Percentiles rank a stretch among this genome's conserved stretches.
Conservation (phyloP, 2,797 vertebrate genomes). For the Notolabrus celidotus region DNA sequence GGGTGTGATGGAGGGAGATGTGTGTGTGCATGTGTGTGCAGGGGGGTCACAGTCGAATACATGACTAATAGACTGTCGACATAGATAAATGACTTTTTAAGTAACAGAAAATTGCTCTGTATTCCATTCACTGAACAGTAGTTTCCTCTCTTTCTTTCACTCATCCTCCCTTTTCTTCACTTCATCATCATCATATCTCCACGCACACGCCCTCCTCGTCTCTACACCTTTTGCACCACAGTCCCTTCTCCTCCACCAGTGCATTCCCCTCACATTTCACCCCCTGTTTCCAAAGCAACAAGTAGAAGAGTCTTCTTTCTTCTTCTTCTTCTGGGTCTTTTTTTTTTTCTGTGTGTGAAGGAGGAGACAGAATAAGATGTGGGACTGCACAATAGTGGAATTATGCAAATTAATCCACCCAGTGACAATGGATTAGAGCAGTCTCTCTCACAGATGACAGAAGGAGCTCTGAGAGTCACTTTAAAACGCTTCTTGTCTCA, state of each 20-base stretch:
- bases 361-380: conserved; percentile 70
- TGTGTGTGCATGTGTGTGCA: background rate
- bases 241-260: conserved; percentile 36
- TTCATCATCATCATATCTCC: conserved; percentile 52
- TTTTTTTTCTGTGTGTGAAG: conserved; percentile 40
- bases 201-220: conserved; percentile 50
- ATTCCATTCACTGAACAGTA: conserved; percentile 77
- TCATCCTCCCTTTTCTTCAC: conserved; percentile 43
- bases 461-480: conserved; percentile 68
- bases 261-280: conserved; percentile 38
- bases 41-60: conserved; percentile 78
- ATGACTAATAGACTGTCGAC: conserved; percentile 86
- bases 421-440: conserved; percentile 81
- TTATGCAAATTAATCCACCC: conserved; percentile 84
- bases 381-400: conserved; percentile 76
- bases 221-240: conserved; percentile 46
- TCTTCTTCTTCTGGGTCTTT: background rate
- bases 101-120: conserved; percentile 84
- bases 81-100: conserved; percentile 87
- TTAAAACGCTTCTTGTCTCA: conserved; percentile 76
- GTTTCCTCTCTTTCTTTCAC: conserved; percentile 68
- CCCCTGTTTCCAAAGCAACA: conserved; percentile 77
- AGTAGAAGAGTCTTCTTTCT: conserved; percentile 54
- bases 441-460: conserved; percentile 75
- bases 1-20: conserved; percentile 13